These are phyloP conservation scores for Hyperoplus immaculatus DNA, from an alignment of 2,797 vertebrate species.

Conservation along the genomic window DNA sequence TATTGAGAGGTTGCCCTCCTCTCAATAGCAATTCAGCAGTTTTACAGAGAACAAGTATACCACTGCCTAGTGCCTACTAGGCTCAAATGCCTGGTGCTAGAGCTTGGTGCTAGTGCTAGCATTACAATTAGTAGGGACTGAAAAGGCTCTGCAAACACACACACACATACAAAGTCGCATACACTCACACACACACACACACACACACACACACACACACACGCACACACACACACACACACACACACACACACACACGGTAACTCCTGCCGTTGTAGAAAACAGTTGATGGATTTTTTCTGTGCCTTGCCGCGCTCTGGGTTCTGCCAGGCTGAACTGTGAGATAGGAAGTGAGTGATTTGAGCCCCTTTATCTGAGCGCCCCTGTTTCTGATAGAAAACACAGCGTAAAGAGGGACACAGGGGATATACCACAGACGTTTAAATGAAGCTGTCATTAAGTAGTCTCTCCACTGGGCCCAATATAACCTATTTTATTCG, in stretches of 20 bases:
- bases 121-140: not conserved
- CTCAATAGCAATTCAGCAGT: not conserved
- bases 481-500: not conserved
- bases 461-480: not conserved
- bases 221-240: not conserved
- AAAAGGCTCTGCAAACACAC: slow-evolving; percentile 16
- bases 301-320: slow-evolving; percentile 34
- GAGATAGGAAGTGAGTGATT: slow-evolving; percentile 64
- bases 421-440: slow-evolving; percentile 28
- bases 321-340: slow-evolving; percentile 41
- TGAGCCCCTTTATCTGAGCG: slow-evolving; percentile 53
- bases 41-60: not conserved
- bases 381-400: slow-evolving; percentile 46
- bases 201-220: not conserved
- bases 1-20: not conserved
- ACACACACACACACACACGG: slow-evolving; percentile 3
- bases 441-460: slow-evolving; percentile 47
- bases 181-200: slow-evolving; percentile 2
- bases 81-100: slow-evolving; percentile 11
- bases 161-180: not conserved
- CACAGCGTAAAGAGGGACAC: slow-evolving; percentile 38
- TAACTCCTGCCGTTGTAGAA: slow-evolving; percentile 24
- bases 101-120: not conserved
- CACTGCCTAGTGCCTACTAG: not conserved
- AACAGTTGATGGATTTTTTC: slow-evolving; percentile 63